Percentiles rank a stretch among this genome's conserved stretches.
Evolutionary conservation across 2,797 vertebrate genomes (phyloP).

Genomic region (Miichthys miiuy): DNA sequence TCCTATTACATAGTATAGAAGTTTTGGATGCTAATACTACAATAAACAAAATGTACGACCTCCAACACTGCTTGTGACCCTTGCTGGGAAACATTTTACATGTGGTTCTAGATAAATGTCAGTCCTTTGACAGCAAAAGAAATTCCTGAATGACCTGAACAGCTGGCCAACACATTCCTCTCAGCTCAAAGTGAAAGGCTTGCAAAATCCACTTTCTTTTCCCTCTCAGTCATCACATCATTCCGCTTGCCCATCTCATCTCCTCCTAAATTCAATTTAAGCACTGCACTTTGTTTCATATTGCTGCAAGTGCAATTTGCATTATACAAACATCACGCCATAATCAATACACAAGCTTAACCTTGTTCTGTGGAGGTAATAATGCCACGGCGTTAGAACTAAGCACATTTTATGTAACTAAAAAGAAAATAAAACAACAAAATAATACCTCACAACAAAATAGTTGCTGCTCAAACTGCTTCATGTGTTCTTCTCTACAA

Average conservation of each 20-base stretch:
- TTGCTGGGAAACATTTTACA: conserved; percentile 2
- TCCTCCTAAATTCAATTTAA: conserved; percentile 17
- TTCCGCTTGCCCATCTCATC: conserved; percentile 11
- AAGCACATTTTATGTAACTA: not conserved
- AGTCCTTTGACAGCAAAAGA: conserved; percentile 17
- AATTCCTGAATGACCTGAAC: not conserved
- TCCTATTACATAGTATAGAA: not conserved
- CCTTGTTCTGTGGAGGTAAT: conserved; percentile 1
- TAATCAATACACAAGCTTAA: conserved; percentile 24
- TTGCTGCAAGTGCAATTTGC: conserved; percentile 14
- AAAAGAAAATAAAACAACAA: conserved; percentile 3
- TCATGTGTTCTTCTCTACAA: not conserved
- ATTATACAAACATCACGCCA: conserved; percentile 11
- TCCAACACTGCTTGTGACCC: not conserved
- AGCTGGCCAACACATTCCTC: not conserved
- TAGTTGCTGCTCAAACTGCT: not conserved
- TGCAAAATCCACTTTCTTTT: conserved; percentile 2
- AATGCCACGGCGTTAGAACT: not conserved
- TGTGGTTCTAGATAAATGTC: not conserved
- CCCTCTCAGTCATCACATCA: conserved; percentile 6
- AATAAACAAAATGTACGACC: not conserved
- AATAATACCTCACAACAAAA: conserved; percentile 12
- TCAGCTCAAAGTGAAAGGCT: conserved; percentile 12
- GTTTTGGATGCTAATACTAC: not conserved
- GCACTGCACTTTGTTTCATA: conserved; percentile 7